Evolutionary conservation across 2,888 invertebrate genomes (phyloP).

Genomic region (Rutpela maculata): DNA sequence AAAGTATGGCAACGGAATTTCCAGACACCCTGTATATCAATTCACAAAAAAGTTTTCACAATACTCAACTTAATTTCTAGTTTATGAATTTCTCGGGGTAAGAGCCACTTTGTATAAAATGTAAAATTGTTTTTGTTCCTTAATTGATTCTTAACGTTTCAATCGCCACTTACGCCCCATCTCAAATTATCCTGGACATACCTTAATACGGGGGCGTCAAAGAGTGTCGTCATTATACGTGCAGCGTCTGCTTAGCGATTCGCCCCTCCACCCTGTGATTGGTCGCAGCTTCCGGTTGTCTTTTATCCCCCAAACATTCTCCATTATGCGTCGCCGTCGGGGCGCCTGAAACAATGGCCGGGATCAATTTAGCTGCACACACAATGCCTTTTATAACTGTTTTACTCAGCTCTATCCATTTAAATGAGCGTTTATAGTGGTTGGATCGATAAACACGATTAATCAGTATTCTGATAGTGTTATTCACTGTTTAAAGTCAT

Average conservation of each 20-base stretch:
- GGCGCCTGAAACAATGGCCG: conserved; percentile 62
- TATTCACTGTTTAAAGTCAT: conserved; percentile 52
- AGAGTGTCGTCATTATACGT: conserved; percentile 39
- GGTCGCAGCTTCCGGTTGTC: conserved; percentile 68
- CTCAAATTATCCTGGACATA: conserved; percentile 5
- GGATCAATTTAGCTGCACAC: conserved; percentile 42
- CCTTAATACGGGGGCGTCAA: conserved; percentile 31
- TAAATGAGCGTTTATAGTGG: conserved; percentile 50
- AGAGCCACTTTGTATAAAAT: neutral
- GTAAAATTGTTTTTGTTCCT: neutral
- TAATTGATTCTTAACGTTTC: neutral
- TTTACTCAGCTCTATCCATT: conserved; percentile 39
- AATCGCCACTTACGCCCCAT: neutral
- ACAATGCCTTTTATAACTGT: conserved; percentile 43
- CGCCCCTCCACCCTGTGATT: conserved; percentile 62
- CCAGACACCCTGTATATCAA: too few species aligned
- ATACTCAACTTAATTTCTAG: too few species aligned
- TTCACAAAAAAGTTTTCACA: too few species aligned
- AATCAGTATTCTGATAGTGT: conserved; percentile 56
- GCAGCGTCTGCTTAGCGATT: conserved; percentile 53
- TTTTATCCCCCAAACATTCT: conserved; percentile 58
- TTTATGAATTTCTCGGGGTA: too few species aligned
- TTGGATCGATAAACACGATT: conserved; percentile 54
- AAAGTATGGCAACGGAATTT: too few species aligned
- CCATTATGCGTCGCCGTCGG: conserved; percentile 62